Evolutionary conservation across 2,888 invertebrate species (phyloP).

Genomic region (Exephanes ischioxanthus): DNA sequence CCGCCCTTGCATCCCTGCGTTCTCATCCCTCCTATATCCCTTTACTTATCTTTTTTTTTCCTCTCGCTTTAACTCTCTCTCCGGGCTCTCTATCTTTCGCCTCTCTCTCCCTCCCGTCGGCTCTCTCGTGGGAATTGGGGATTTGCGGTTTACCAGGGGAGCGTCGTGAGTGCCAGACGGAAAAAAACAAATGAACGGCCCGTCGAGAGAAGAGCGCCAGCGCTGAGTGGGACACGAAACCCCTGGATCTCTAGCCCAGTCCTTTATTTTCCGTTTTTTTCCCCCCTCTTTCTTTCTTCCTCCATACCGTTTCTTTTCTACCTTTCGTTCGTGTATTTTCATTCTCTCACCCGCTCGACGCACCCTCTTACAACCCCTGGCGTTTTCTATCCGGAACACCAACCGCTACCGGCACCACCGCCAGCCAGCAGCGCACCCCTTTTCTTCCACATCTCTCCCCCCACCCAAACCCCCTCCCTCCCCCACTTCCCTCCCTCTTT

Average conservation of each 20-base stretch:
- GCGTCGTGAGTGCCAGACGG: conserved; percentile 75
- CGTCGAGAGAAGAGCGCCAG: conserved; percentile 51
- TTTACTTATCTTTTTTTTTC: conserved; percentile 34
- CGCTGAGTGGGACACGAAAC: conserved; percentile 63
- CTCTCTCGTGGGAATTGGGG: conserved; percentile 75
- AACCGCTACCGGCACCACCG: background rate
- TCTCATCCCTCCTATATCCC: conserved; percentile 44
- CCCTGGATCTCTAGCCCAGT: conserved; percentile 66
- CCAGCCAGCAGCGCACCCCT: conserved; percentile 30
- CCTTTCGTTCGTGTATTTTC: conserved; percentile 55
- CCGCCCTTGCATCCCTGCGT: conserved; percentile 13
- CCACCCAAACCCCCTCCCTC: no score
- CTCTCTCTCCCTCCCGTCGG: conserved; percentile 40
- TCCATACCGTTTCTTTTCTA: conserved; percentile 40
- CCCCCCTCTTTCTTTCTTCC: conserved; percentile 40
- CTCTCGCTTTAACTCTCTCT: conserved; percentile 40
- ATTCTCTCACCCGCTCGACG: conserved; percentile 40
- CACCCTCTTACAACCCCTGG: conserved; percentile 49
- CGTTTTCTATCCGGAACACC: conserved; percentile 46
- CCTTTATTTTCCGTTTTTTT: conserved; percentile 43
- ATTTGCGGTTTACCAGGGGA: conserved; percentile 78
- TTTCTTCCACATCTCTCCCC: conserved; percentile 29
- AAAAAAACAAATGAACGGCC: conserved; percentile 74
- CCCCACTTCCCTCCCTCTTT: background rate
- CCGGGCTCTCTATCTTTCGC: conserved; percentile 37